Evolutionary conservation across 2,113 vertebrate genomes (phyloP).

Genomic region (Cairina moschata): DNA sequence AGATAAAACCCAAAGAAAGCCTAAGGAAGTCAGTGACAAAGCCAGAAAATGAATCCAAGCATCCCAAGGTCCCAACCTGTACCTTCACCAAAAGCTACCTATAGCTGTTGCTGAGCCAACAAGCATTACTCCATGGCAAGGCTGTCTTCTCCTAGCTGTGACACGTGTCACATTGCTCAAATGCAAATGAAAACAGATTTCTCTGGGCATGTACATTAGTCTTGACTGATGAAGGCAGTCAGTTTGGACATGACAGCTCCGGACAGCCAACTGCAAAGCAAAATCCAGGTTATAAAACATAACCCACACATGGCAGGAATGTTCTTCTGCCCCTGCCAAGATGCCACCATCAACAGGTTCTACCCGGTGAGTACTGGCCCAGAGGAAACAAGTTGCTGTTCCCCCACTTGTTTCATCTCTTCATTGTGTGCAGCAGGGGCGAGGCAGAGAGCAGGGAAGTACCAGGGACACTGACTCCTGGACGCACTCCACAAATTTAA

Average conservation of each 20-base stretch:
- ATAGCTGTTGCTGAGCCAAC: neutral
- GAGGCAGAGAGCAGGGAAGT: neutral
- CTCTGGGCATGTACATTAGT: neutral
- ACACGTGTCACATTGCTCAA: neutral
- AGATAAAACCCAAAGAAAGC: neutral
- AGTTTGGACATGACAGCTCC: neutral
- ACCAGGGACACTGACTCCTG: neutral
- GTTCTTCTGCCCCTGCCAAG: slow-evolving; percentile 10
- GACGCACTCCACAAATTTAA: neutral
- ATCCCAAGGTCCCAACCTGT: neutral
- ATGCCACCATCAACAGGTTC: neutral
- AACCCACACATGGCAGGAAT: neutral
- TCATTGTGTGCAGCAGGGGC: accelerated
- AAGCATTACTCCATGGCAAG: neutral
- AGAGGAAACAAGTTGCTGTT: neutral
- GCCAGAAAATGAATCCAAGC: neutral
- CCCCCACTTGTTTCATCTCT: neutral
- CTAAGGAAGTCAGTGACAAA: neutral
- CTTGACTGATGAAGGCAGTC: neutral
- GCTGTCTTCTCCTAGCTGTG: neutral
- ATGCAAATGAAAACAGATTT: neutral
- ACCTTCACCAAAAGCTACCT: neutral
- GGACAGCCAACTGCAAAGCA: neutral
- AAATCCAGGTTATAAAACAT: slow-evolving; percentile 18
- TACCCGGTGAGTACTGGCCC: neutral